Base-by-base conservation (phyloP, 2,113 vertebrate genomes). In the Dolichallabes microphthalmus region DNA sequence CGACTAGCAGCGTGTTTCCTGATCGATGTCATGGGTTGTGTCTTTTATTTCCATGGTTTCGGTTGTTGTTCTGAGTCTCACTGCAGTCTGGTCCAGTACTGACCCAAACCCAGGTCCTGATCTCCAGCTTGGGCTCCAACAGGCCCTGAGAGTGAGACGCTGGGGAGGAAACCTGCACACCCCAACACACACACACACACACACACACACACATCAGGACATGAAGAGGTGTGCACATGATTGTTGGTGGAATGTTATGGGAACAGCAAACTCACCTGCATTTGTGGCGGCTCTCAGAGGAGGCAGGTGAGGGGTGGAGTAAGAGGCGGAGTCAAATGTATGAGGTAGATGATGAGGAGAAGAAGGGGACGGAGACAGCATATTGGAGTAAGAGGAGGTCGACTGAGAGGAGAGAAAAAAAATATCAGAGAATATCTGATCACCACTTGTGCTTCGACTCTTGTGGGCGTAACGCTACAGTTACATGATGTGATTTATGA, bases 61-160 rank as follows among this genome's bases (percentile, higher is more conserved):
- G 45, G 75, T 82, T 50, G 15, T 57, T 22, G 22, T 7, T 17
- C 39, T 80, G 35, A 55, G 69, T 88, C 77, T 90, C 86, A 94
- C 87, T 94, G 92, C 77, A 94, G 88, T 68, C 94, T 91, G 60
- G 93, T 91, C 93, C 93, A 94, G 87, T 92, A 93, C 86, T 93
- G 93, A 60, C 87, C 84, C 82, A 89, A 71, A 73, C 88, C 80
- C 84, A 87, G 68, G 71, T 90, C 90, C 25, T 89, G 90, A 53
- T 93, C 92, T 75, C 89, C 80, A 6, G 90, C 92, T 25, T 92
- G 91, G 57, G 92, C 92, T 66, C 88, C 90, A 50, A 91, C 90
- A 77, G 90, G 91, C 25, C 89, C 91, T 35, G 91, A 87, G 55
- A 91, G 87, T 0, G 91, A 93, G 73, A 91, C 89, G 17, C 90